phyloP scores from a whole-genome alignment of 1,140 invertebrate genomes.

The Drosophila sucinea region DNA sequence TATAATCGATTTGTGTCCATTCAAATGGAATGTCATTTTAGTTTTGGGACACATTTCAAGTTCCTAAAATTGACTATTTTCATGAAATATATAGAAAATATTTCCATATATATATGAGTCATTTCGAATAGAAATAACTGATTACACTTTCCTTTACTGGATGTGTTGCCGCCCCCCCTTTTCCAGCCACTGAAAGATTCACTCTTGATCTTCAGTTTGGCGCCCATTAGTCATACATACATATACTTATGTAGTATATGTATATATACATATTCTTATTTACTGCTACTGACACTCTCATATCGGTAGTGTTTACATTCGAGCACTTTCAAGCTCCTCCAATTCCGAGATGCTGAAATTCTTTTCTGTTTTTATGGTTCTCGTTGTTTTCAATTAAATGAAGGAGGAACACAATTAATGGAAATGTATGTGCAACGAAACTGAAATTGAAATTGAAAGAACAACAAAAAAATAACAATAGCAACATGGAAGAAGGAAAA shows the following conservation, averaged over 20 bases:
- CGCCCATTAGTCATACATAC: not conserved
- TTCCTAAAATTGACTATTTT: too few species aligned
- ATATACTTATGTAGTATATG: not conserved
- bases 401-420: slow-evolving; percentile 61
- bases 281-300: not conserved
- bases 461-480: slow-evolving; percentile 24
- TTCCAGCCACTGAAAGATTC: not conserved
- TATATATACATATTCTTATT: not conserved
- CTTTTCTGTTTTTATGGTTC: slow-evolving; percentile 49
- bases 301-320: not conserved
- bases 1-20: too few species aligned
- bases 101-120: too few species aligned
- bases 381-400: slow-evolving; percentile 63
- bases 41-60: too few species aligned
- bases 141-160: too few species aligned
- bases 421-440: slow-evolving; percentile 66
- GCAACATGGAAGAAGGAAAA: not conserved
- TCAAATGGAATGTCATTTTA: too few species aligned
- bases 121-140: too few species aligned
- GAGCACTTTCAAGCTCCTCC: not conserved
- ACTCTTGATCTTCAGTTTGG: not conserved
- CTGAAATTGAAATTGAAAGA: slow-evolving; percentile 24
- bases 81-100: too few species aligned
- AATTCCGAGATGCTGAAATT: slow-evolving; percentile 14
- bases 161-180: too few species aligned